Evolutionary conservation across 2,888 invertebrate species (phyloP).

Genomic region (Nomada fabriciana): DNA sequence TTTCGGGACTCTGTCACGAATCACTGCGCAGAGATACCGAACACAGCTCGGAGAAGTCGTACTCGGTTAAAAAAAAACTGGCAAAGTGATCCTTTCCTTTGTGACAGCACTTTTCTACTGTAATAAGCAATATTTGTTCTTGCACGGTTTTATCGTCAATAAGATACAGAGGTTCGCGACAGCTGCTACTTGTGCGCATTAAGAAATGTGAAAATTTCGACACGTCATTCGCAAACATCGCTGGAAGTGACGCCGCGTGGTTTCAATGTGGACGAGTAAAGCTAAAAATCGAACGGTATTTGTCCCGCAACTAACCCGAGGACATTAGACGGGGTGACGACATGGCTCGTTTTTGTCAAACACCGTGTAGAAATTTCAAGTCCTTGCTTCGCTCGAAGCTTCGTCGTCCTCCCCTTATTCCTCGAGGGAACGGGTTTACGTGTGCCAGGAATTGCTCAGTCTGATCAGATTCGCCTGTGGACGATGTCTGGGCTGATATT

Average conservation of each 20-base stretch:
- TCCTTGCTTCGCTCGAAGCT: conserved; percentile 7
- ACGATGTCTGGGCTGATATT: conserved; percentile 22
- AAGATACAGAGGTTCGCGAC: neutral
- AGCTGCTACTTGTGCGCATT: neutral
- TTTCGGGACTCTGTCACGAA: neutral
- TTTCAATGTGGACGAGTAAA: conserved; percentile 4
- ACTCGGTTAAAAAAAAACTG: neutral
- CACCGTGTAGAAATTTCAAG: conserved; percentile 15
- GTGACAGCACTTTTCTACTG: too few relatives aligned
- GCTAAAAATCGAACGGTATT: neutral
- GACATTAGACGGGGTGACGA: neutral
- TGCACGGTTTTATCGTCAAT: neutral
- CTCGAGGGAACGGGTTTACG: conserved; percentile 49
- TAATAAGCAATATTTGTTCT: neutral
- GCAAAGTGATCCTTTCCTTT: neutral
- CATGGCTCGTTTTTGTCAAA: conserved; percentile 29
- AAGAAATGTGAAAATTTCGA: neutral
- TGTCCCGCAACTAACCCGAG: neutral
- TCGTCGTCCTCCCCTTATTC: conserved; percentile 17
- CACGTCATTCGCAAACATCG: neutral
- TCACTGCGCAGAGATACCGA: neutral
- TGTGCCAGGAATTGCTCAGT: conserved; percentile 33
- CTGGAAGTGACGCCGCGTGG: too few relatives aligned
- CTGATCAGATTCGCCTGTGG: conserved; percentile 62
- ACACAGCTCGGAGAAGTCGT: neutral